Base-by-base conservation (phyloP, 53 echinoderm and acorn worm genomes). In the Holothuria leucospilota region DNA sequence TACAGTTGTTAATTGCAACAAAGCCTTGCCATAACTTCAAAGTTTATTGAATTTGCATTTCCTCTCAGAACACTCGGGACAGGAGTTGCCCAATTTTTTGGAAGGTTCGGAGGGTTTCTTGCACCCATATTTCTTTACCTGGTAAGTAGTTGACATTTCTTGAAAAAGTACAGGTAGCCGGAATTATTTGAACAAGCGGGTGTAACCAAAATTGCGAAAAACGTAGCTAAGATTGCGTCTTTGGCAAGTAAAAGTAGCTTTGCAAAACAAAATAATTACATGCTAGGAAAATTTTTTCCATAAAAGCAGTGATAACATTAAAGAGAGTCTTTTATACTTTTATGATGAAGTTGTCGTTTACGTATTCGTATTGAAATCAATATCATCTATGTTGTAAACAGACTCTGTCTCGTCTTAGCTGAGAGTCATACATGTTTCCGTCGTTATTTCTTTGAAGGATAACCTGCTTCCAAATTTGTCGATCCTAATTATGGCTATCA, bases 21-120 rank as follows among this genome's bases (percentile, higher is more conserved):
- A 0, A 18, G 56, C 18, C 8, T 15, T 13, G 16, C 13, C 26
- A 15, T 14, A 16, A 68, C 34, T 13, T 34, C 29, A 14, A 15
- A 7, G 5, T 68, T 68, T 28, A 4, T 13, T 68, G 8, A 29
- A 64, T 64, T 64, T 64, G 18, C 10, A 26, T 64, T 64, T 20
- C 70, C 10, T 71, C 18, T 51, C 75, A 75, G 75, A 49, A 75
- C 75, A 13, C 46, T 75, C 25, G 75, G 75, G 18, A 53, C 75
- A 18, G 75, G 75, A n/a, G 49, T 75, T 23, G 49, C 75, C 1
- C 75, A 75, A 23, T 75, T 75, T 51, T 75, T 75, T n/a, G 75
- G 75, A 25, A 49, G 75, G 21, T 75, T 75, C 52, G 75, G 75
- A 26, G 75, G 75, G 13, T 75, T 75, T 49, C n/a, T 75, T 13